Evolutionary conservation across 2,113 vertebrate genomes (phyloP).

Genomic region (Nymphicus hollandicus): DNA sequence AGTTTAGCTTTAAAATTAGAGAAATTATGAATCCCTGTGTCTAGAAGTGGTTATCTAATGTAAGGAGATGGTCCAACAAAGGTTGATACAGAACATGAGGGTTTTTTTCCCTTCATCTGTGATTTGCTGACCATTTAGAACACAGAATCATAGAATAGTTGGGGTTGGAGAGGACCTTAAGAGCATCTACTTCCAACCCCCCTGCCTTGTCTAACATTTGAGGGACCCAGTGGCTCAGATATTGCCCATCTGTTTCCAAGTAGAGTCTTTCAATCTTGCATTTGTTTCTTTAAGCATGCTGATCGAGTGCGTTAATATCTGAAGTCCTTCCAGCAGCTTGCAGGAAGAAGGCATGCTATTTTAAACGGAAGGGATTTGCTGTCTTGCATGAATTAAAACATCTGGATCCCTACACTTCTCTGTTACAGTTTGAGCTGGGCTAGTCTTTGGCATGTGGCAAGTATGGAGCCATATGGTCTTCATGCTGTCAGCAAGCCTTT

Average conservation of each 20-base stretch:
- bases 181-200: not conserved
- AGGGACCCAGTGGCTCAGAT: not conserved
- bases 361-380: constrained; percentile 24
- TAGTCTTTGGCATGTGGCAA: not conserved
- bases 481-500: constrained; percentile 13
- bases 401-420: constrained; percentile 17
- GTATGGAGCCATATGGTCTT: not conserved
- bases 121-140: not conserved
- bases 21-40: not conserved
- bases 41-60: not conserved
- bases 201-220: not conserved
- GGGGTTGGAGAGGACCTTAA: not conserved
- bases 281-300: constrained; percentile 25
- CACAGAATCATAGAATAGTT: not conserved
- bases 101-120: not conserved
- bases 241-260: constrained; percentile 9
- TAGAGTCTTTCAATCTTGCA: not conserved
- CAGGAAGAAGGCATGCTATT: constrained; percentile 13
- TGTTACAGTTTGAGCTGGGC: not conserved
- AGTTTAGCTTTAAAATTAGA: not conserved
- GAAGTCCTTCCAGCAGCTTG: constrained; percentile 26
- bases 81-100: not conserved
- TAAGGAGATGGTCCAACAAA: not conserved
- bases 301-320: constrained; percentile 13
- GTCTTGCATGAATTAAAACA: constrained; percentile 52